Evolutionary conservation across 2,888 invertebrate species (phyloP).

Genomic region (Oscheius onirici): DNA sequence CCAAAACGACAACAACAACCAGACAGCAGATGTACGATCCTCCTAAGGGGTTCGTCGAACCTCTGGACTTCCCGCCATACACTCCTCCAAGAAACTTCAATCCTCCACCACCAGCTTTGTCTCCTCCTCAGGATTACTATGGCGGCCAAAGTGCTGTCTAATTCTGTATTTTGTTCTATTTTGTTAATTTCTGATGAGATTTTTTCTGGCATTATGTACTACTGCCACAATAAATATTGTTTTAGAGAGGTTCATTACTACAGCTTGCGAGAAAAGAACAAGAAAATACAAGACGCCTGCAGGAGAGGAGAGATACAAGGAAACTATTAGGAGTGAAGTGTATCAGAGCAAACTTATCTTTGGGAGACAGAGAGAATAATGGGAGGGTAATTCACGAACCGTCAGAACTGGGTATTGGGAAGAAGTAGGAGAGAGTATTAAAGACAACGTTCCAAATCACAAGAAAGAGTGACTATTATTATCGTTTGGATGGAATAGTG

Average conservation of each 20-base stretch:
- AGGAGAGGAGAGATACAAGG: conserved; percentile 23
- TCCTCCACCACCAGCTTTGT: background rate
- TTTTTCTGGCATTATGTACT: background rate
- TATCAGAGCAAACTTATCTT: conserved; percentile 18
- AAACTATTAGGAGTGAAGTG: conserved; percentile 1
- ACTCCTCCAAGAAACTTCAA: background rate
- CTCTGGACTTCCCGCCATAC: conserved; percentile 8
- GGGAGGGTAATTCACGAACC: conserved; percentile 21
- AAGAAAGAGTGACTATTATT: conserved; percentile 15
- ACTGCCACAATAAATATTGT: background rate
- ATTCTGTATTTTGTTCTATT: background rate
- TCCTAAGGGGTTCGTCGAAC: background rate
- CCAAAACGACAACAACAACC: conserved; percentile 11
- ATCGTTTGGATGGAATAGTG: conserved; percentile 17
- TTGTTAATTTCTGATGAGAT: conserved; percentile 16
- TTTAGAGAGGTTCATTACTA: conserved; percentile 19
- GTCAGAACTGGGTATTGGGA: conserved; percentile 20
- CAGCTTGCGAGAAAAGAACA: conserved; percentile 19
- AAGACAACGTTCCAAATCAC: conserved; percentile 13
- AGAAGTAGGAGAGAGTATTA: background rate
- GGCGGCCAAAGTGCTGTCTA: conserved; percentile 16
- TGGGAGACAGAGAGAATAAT: background rate
- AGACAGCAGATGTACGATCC: background rate
- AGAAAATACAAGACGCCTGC: conserved; percentile 28
- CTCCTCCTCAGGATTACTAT: conserved; percentile 5